phyloP scores from a whole-genome alignment of 2,797 vertebrate species.

The Melanotaenia nigrans region DNA sequence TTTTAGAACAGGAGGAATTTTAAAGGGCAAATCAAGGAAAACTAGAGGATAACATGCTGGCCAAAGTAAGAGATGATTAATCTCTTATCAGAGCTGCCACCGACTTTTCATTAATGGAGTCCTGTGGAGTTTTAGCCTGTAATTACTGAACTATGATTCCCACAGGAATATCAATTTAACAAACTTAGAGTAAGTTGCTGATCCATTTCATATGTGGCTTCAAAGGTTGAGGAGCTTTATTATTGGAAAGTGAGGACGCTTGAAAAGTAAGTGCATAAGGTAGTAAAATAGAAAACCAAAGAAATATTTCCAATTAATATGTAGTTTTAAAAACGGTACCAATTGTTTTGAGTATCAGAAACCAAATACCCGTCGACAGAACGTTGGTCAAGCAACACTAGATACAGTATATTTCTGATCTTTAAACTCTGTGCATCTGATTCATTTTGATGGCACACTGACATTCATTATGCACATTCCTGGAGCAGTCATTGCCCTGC shows the following conservation, averaged over 20 bases:
- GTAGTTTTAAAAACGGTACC: neutral
- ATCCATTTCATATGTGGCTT: conserved; percentile 35
- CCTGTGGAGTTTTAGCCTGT: conserved; percentile 65
- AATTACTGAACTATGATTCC: conserved; percentile 65
- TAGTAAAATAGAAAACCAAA: neutral
- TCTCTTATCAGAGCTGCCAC: conserved; percentile 63
- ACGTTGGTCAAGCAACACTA: too few relatives aligned
- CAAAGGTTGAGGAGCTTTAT: conserved; percentile 3
- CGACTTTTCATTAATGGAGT: conserved; percentile 74
- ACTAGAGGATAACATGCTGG: conserved; percentile 33
- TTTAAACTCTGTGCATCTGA: too few relatives aligned
- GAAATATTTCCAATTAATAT: neutral
- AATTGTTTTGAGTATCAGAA: neutral
- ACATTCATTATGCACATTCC: too few relatives aligned
- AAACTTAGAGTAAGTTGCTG: conserved; percentile 38
- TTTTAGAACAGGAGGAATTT: conserved; percentile 38
- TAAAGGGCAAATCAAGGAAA: conserved; percentile 59
- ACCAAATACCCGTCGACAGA: too few relatives aligned
- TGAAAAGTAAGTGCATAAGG: neutral
- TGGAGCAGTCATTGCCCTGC: too few relatives aligned
- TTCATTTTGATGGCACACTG: too few relatives aligned
- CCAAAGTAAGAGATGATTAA: conserved; percentile 65
- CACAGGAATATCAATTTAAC: conserved; percentile 72
- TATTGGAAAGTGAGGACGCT: neutral
- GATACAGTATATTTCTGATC: too few relatives aligned